Conservation (phyloP, 1,140 invertebrate species). For the Cydia amplana region DNA sequence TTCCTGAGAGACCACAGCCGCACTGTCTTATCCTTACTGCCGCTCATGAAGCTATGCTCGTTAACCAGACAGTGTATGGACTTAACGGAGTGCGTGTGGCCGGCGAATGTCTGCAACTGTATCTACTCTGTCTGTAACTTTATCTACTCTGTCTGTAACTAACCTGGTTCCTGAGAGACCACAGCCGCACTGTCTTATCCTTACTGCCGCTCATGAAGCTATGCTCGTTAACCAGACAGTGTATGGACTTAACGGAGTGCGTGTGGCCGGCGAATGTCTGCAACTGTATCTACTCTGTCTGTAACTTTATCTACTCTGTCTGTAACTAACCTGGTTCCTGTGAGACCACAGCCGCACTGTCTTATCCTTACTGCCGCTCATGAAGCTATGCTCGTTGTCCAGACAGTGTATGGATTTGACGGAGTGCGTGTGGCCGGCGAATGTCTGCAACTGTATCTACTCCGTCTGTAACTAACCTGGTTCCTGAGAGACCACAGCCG, state of each 20-base stretch:
- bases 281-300: constrained; percentile 95
- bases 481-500: constrained; percentile 96
- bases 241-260: constrained; percentile 77
- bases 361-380: constrained; percentile 94
- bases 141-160: too few species aligned
- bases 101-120: constrained; percentile 68
- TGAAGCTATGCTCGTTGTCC: constrained; percentile 96
- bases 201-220: constrained; percentile 21
- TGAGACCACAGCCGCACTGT: constrained; percentile 97
- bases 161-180: background rate
- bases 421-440: background rate
- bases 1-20: constrained; percentile 96
- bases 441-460: constrained; percentile 86
- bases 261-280: constrained; percentile 93
- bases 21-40: constrained; percentile 94
- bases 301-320: too few species aligned
- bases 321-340: constrained; percentile 88
- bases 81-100: background rate
- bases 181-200: background rate
- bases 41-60: constrained; percentile 98
- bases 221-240: constrained; percentile 71
- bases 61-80: constrained; percentile 90
- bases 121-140: constrained; percentile 93
- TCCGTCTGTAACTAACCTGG: constrained; percentile 87
- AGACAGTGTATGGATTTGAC: background rate